Base-by-base conservation (phyloP, 2,797 vertebrate genomes). In the Argentina silus region DNA sequence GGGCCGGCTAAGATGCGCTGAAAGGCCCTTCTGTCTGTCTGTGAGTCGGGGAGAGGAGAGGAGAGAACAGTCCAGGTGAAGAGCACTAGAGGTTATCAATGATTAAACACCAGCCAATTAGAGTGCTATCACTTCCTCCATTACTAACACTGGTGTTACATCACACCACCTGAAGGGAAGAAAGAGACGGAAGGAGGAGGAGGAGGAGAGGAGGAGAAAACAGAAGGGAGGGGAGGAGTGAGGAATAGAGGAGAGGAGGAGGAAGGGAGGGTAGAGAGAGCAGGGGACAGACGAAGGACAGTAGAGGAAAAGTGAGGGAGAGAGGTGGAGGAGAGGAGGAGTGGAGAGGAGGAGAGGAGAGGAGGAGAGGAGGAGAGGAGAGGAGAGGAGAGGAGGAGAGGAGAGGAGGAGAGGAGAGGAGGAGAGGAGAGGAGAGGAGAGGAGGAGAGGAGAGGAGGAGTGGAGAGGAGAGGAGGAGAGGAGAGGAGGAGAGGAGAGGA, bases 181-280 rank as follows among this genome's bases (percentile, higher is more conserved):
- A 77, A 78, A 12, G 74, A 77, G 79, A 81, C 43, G 76, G 43
- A 44, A 64, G 69, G 70, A 80, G 80, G 59, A 75, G 59, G 56
- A 81, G 67, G 42, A 75, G 83, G 83, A 86, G 85, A 78, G 80
- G 81, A 84, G 75, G 74, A 78, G 50, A 7, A n/a, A 48, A 56
- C 15, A n/a, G 7, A 56, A 19, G 15, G 56, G 74, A 45, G 23
- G 56, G 75, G 77, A 85, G 75, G 80, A 74, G 66, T 79, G 78
- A 81, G 70, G 73, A 83, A 65, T 68, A 59, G 42, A 75, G 83
- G 83, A 86, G 85, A 78, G 80, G 81, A 84, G 75, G 74, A 78
- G 50, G 7, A 56, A 19, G 15, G 56, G 74, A 45, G 23, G 56
- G 75, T 76, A 44, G 15, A 44, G 5, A 6, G 10, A 3, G n/a